phyloP scores from a whole-genome alignment of 1,140 invertebrate genomes.

The Anastrepha ludens region DNA sequence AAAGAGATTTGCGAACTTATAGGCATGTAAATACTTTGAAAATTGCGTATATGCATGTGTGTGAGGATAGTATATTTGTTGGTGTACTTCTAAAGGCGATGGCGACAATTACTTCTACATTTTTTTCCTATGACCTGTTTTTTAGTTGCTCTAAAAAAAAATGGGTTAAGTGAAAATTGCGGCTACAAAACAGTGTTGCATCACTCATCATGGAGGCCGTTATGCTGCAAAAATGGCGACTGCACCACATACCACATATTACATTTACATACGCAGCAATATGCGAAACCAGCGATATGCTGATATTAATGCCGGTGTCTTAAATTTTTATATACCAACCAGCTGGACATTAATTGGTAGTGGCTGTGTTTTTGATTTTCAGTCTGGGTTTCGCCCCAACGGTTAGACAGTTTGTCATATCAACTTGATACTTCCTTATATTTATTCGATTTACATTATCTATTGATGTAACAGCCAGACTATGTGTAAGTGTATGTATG shows the following conservation, averaged over 20 bases:
- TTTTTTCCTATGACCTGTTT: background rate
- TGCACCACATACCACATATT: background rate
- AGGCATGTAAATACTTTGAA: too few species aligned
- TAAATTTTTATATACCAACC: background rate
- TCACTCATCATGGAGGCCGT: slow-evolving; percentile 21
- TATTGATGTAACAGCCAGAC: background rate
- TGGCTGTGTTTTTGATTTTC: background rate
- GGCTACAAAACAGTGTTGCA: background rate
- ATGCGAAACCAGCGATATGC: background rate
- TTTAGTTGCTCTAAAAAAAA: slow-evolving; percentile 13
- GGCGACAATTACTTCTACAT: slow-evolving; percentile 18
- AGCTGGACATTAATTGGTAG: slow-evolving; percentile 12
- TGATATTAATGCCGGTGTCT: background rate
- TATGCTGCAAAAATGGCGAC: background rate
- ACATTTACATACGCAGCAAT: background rate
- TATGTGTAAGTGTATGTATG: background rate
- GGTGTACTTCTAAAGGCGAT: background rate
- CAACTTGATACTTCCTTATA: slow-evolving; percentile 44
- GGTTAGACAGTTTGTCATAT: slow-evolving; percentile 17
- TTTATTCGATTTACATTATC: background rate
- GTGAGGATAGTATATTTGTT: background rate
- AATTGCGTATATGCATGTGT: background rate
- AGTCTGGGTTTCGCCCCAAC: background rate
- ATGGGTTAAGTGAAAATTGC: slow-evolving; percentile 46
- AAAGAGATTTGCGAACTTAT: slow-evolving; percentile 1